These are phyloP conservation scores for Epizoanthus rinbou DNA, from an alignment of 92 coral and sea anemone species.

Conservation along the genomic window DNA sequence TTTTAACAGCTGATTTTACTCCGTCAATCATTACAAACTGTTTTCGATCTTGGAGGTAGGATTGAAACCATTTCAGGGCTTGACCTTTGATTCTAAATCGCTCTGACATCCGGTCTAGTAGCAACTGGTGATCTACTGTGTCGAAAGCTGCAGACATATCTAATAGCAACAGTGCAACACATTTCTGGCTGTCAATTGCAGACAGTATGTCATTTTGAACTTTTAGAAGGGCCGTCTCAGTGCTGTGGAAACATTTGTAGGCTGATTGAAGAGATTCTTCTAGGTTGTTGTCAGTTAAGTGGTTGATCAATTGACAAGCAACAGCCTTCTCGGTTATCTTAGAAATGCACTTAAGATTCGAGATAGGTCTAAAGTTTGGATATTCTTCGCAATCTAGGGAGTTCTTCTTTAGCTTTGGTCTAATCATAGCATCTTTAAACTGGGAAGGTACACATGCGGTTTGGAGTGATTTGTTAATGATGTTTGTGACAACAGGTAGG, in stretches of 20 bases:
- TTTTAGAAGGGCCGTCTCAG: conserved; percentile 17
- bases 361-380: conserved; percentile 8
- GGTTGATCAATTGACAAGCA: conserved; percentile 10
- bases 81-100: conserved; percentile 27
- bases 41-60: conserved; percentile 28
- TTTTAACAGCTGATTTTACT: conserved; percentile 23
- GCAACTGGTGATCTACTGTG: conserved; percentile 13
- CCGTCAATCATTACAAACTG: conserved; percentile 49
- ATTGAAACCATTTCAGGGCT: conserved; percentile 32
- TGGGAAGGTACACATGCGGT: no score
- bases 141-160: conserved; percentile 16
- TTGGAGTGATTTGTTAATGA: no score
- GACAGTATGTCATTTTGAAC: conserved; percentile 31
- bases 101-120: neutral
- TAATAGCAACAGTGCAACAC: conserved; percentile 17
- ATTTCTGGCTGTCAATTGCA: conserved; percentile 24
- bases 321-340: conserved; percentile 16
- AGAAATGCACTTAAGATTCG: conserved; percentile 1
- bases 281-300: conserved; percentile 9
- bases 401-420: no score
- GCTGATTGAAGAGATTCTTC: conserved; percentile 29
- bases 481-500: no score
- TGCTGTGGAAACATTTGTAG: neutral
- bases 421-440: no score
- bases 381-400: no score